Base-by-base conservation (phyloP, 1,140 invertebrate genomes). In the Physella acuta region DNA sequence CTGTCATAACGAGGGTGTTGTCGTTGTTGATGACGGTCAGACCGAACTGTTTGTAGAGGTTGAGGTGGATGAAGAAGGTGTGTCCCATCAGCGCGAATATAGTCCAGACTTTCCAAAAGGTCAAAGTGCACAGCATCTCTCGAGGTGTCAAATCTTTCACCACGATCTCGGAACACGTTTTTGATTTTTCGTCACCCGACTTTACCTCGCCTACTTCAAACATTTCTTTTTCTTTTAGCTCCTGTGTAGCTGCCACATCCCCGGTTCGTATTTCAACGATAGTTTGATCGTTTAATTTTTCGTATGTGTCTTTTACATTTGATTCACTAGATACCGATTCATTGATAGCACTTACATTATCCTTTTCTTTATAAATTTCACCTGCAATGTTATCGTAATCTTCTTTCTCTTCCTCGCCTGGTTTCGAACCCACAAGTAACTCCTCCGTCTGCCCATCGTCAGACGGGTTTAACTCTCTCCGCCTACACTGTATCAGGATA, bases 21-120 rank as follows among this genome's bases (percentile, higher is more conserved):
- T n/a, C 53, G 53, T n/a, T 24, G 68, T 37, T 34, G 60, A 64
- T 63, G 59, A 70, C 17, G 2, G 39, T 30, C 33, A 70, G 1
- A 26, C 65, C n/a, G 60, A 44, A 14, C 33, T 0, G 3, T 20
- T 36, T 30, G 68, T 65, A 34, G 60, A 70, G 65, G 59, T 36
- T 70, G 59, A 64, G 34, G 60, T 65, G 65, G 68, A 64, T 70
- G 68, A 64, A 65, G 68, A 63, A 4, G 24, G 39, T 44, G 20
- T 44, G 39, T 8, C 39, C 39, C 39, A 44, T 11, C 39, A 44
- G 39, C 8, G 39, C 39, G 39, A 44, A 44, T 8, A 44, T 44
- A 8, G 20, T 11, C 39, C 39, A 44, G 20, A 20, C 20, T 44
- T 44, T 44, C 39, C 39, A 44, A 20, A 44, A 44, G 39, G 39